phyloP scores from a whole-genome alignment of 1,140 invertebrate species.

The Nylanderia fulva region DNA sequence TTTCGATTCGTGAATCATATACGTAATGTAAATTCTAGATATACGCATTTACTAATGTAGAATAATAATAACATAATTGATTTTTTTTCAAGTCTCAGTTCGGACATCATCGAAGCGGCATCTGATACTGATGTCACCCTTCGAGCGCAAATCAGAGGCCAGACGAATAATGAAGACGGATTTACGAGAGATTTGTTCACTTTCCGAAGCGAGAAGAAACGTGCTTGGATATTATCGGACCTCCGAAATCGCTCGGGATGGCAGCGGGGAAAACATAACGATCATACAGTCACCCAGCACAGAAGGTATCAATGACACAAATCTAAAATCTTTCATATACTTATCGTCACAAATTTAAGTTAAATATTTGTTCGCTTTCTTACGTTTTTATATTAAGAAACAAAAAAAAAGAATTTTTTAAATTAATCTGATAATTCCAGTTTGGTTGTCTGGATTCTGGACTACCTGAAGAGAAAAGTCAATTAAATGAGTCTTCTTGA shows the following conservation, averaged over 20 bases:
- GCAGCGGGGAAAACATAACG: slow-evolving; percentile 74
- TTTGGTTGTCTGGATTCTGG: slow-evolving; percentile 78
- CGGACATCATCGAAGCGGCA: slow-evolving; percentile 71
- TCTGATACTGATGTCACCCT: slow-evolving; percentile 78
- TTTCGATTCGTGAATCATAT: too few relatives aligned
- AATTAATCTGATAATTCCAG: slow-evolving; percentile 56
- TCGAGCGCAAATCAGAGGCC: slow-evolving; percentile 70
- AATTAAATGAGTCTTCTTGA: slow-evolving; percentile 29
- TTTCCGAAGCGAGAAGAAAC: slow-evolving; percentile 63
- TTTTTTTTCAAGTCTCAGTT: slow-evolving; percentile 61
- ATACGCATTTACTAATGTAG: too few relatives aligned
- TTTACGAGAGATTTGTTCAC: slow-evolving; percentile 60
- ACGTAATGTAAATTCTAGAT: too few relatives aligned
- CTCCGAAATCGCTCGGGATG: slow-evolving; percentile 68
- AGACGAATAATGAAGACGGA: slow-evolving; percentile 57
- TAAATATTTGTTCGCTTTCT: not conserved
- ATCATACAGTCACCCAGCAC: slow-evolving; percentile 66
- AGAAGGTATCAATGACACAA: slow-evolving; percentile 46
- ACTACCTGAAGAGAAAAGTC: slow-evolving; percentile 55
- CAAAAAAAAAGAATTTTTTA: not conserved
- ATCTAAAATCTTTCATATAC: not conserved
- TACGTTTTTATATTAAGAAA: not conserved
- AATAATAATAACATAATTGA: too few relatives aligned
- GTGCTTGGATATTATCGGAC: slow-evolving; percentile 65
- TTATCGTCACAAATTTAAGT: not conserved